Evolutionary conservation across 2,797 vertebrate genomes (phyloP).

Genomic region (Apogon talboti): DNA sequence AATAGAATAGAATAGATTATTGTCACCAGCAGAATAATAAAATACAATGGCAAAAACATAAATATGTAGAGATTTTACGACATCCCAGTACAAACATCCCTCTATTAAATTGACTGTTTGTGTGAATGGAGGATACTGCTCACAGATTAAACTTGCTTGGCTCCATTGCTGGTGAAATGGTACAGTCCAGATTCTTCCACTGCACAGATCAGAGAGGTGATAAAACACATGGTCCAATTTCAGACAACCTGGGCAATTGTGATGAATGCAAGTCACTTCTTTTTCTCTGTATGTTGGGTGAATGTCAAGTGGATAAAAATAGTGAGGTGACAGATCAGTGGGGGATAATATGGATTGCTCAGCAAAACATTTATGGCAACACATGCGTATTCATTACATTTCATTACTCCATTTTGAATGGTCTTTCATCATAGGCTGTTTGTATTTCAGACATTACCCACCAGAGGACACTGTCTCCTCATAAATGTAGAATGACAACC

Average conservation of each 20-base stretch:
- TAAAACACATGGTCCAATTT: not conserved
- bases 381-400: not conserved
- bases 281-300: not conserved
- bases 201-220: slow-evolving; percentile 3
- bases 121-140: not conserved
- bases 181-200: slow-evolving; percentile 50
- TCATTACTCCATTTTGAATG: slow-evolving; percentile 50
- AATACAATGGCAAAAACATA: too few relatives aligned
- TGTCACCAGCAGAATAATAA: too few relatives aligned
- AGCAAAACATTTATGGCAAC: not conserved
- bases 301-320: not conserved
- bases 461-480: slow-evolving; percentile 63
- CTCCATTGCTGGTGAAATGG: slow-evolving; percentile 19
- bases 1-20: too few relatives aligned
- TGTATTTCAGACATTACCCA: slow-evolving; percentile 42
- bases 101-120: too few relatives aligned
- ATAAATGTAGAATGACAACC: slow-evolving; percentile 23
- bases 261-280: not conserved
- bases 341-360: not conserved
- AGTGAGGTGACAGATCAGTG: not conserved
- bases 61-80: too few relatives aligned
- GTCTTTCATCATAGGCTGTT: not conserved
- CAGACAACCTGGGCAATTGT: not conserved
- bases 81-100: too few relatives aligned
- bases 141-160: not conserved